Base-by-base conservation (phyloP, 2,113 vertebrate species). In the Apteryx owenii region DNA sequence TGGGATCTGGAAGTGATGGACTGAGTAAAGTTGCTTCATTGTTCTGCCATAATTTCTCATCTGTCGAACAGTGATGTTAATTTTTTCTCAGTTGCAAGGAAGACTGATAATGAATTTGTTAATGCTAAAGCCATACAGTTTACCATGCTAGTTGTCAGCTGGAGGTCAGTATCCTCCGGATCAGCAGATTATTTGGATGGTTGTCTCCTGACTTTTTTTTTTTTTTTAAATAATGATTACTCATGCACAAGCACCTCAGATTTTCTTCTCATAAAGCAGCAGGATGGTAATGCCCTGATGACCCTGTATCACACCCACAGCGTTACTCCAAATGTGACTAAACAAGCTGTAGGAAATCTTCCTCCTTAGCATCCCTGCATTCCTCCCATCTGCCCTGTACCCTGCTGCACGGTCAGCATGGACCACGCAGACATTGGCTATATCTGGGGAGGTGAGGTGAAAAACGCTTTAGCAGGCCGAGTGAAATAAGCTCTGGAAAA, bases 381-480 rank as follows among this genome's bases (percentile, higher is more conserved):
- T 92, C 26, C 46, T 86, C 38, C 26, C 1, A 2, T 12, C 42
- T 89, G 31, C 11, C 17, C 19, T 82, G 12, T 8, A 33, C 19
- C 16, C 48, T 79, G 21, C 28, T 28, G 3, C 12, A 3, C n/a
- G 28, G 18, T 78, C 50, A 75, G 28, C 33, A 12, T 0, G 0
- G 61, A 29, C 17, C 31, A 58, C 44, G 33, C 5, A 85, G 15
- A 13, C n/a, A 10, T 18, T 89, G 44, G 6, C 21, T 76, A 2
- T 12, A 21, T 46, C 44, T 77, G 64, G 40, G 29, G 29, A 79
- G 58, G 23, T 12, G 48, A 76, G 16, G 9, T 50, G 31, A 66
- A 66, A 92, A 88, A 84, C 22, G 29, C 9, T 88, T 84, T 60
- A 81, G 16, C 23, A 82, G 8, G 16, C 12, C 46, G 38, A 68